Conservation (phyloP, 1,140 invertebrate species). For the Tachypleus tridentatus region DNA sequence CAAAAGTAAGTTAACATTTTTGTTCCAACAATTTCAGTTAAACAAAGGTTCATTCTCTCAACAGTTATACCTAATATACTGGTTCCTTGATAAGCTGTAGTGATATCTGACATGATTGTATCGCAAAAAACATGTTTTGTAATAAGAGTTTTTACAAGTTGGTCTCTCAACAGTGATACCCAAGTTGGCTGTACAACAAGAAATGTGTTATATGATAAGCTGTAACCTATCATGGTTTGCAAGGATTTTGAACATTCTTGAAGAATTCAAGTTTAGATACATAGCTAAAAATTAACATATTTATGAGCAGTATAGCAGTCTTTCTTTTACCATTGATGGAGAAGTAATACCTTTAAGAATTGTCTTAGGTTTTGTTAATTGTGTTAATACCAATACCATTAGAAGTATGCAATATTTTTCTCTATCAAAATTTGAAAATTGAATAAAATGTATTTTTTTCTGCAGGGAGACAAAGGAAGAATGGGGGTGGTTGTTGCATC, state of each 20-base stretch:
- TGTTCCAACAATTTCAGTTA: conserved; percentile 1
- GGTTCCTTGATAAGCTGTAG: background rate
- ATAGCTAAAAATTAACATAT: background rate
- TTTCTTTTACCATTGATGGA: no score
- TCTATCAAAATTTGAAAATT: background rate
- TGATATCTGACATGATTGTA: background rate
- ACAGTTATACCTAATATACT: background rate
- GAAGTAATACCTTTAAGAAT: no score
- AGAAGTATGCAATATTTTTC: background rate
- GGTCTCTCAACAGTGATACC: no score
- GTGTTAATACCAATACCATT: background rate
- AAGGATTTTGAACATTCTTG: no score
- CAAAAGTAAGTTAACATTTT: conserved; percentile 48
- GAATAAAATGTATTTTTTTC: background rate
- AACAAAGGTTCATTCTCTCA: background rate
- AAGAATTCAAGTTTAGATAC: background rate
- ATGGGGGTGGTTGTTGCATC: conserved; percentile 76
- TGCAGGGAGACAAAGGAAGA: conserved; percentile 56
- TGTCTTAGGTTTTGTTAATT: background rate
- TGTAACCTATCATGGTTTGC: no score
- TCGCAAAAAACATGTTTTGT: background rate
- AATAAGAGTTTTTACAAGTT: no score
- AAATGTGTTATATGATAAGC: no score
- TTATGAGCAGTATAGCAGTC: background rate
- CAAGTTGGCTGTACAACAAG: no score